These are phyloP conservation scores for Pachydiplax longipennis DNA, from an alignment of 2,888 invertebrate genomes.

Conservation along the genomic window DNA sequence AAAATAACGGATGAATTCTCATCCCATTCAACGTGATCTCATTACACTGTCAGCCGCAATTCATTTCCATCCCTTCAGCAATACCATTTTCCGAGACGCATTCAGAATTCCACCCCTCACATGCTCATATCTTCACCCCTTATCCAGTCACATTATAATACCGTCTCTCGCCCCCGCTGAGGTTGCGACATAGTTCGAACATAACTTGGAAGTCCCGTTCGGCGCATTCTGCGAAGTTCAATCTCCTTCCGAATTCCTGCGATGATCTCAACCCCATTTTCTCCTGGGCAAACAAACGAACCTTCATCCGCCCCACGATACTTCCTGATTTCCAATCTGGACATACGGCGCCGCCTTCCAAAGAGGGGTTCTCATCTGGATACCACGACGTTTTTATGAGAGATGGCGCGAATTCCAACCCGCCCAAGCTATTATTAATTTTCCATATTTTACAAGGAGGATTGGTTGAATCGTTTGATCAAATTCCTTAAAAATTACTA, in stretches of 20 bases:
- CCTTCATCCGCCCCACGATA: not conserved
- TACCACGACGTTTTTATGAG: too few relatives aligned
- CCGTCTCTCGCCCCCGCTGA: not conserved
- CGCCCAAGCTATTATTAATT: too few relatives aligned
- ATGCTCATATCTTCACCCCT: not conserved
- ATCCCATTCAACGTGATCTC: constrained; percentile 30
- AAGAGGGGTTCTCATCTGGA: too few relatives aligned
- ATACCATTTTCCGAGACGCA: not conserved
- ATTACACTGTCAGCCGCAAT: constrained; percentile 33
- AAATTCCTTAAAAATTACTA: too few relatives aligned
- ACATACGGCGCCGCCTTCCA: too few relatives aligned
- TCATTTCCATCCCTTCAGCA: constrained; percentile 7
- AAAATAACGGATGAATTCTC: not conserved
- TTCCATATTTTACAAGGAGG: too few relatives aligned
- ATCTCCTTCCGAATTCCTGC: not conserved
- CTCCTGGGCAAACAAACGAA: not conserved
- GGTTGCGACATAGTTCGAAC: not conserved
- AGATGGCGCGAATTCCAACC: too few relatives aligned
- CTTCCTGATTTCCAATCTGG: not conserved
- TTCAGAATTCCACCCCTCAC: not conserved
- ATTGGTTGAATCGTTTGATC: too few relatives aligned
- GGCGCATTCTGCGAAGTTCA: not conserved
- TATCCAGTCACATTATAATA: not conserved
- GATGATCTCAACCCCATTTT: not conserved
- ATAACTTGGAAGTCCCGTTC: not conserved